These are phyloP conservation scores for Ochropacha duplaris DNA, from an alignment of 2,888 invertebrate genomes.

Conservation along the genomic window DNA sequence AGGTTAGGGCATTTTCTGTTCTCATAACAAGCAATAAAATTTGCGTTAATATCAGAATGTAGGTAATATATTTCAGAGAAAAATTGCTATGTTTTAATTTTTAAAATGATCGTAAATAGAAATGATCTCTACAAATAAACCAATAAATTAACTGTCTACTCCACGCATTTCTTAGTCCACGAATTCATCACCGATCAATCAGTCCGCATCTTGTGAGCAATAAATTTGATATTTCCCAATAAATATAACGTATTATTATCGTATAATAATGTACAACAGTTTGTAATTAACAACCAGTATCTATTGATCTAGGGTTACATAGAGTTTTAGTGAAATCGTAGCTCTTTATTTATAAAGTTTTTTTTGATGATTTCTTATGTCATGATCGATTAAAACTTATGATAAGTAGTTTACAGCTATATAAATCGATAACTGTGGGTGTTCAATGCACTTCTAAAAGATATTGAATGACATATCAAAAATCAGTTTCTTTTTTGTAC, in stretches of 20 bases:
- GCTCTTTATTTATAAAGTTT: neutral
- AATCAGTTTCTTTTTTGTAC: no score
- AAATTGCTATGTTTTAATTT: no score
- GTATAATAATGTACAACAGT: constrained; percentile 48
- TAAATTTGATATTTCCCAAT: constrained; percentile 61
- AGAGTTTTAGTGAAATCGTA: constrained; percentile 27
- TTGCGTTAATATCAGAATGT: no score
- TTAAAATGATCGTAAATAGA: neutral
- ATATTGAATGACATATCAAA: no score
- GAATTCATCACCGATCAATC: constrained; percentile 77
- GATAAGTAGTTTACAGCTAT: no score
- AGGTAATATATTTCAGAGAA: no score
- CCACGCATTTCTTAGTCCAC: constrained; percentile 35
- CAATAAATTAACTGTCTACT: constrained; percentile 27
- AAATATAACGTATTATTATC: constrained; percentile 59
- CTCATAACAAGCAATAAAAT: no score
- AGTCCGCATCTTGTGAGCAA: constrained; percentile 52
- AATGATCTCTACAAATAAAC: no score
- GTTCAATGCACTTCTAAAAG: no score
- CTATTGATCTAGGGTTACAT: constrained; percentile 48
- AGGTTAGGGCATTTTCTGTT: no score
- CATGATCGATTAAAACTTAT: neutral
- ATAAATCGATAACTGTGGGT: no score
- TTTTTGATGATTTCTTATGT: neutral
- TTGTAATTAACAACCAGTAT: constrained; percentile 56